Percentiles rank a stretch among this genome's conserved stretches.
Evolutionary conservation across 1,140 invertebrate genomes (phyloP).

Genomic region (Venturia canescens): DNA sequence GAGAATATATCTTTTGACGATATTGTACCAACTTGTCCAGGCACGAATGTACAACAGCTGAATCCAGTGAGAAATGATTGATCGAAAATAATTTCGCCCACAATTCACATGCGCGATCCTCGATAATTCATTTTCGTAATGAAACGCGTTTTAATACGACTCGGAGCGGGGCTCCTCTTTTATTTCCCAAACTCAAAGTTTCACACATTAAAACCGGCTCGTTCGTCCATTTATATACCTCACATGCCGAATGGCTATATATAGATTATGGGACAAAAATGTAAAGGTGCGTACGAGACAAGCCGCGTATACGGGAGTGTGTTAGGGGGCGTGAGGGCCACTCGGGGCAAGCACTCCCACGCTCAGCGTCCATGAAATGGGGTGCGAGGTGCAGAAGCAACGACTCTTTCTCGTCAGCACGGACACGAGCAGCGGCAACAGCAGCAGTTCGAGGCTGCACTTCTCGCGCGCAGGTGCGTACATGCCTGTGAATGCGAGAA

Average conservation of each 20-base stretch:
- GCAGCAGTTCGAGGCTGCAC: constrained; percentile 14
- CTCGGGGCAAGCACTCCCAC: constrained; percentile 70
- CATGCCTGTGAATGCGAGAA: constrained; percentile 13
- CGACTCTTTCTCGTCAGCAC: not conserved
- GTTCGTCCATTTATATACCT: too few relatives aligned
- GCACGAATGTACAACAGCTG: too few relatives aligned
- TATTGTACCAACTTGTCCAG: too few relatives aligned
- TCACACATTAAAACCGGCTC: too few relatives aligned
- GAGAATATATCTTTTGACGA: too few relatives aligned
- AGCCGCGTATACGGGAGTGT: constrained; percentile 12
- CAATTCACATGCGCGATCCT: too few relatives aligned
- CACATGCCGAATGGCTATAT: not conserved
- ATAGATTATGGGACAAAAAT: constrained; percentile 18
- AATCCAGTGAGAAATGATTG: too few relatives aligned
- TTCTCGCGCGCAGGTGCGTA: constrained; percentile 38
- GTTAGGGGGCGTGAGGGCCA: constrained; percentile 67
- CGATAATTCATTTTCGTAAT: too few relatives aligned
- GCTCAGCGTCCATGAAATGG: constrained; percentile 70
- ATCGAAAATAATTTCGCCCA: too few relatives aligned
- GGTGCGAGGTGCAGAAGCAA: constrained; percentile 67
- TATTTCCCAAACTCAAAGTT: too few relatives aligned
- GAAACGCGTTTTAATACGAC: too few relatives aligned
- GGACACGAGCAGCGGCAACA: not conserved
- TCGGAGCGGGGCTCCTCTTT: too few relatives aligned
- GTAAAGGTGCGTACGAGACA: not conserved